phyloP scores from a whole-genome alignment of 2,888 invertebrate genomes.

The Ochlodes sylvanus region DNA sequence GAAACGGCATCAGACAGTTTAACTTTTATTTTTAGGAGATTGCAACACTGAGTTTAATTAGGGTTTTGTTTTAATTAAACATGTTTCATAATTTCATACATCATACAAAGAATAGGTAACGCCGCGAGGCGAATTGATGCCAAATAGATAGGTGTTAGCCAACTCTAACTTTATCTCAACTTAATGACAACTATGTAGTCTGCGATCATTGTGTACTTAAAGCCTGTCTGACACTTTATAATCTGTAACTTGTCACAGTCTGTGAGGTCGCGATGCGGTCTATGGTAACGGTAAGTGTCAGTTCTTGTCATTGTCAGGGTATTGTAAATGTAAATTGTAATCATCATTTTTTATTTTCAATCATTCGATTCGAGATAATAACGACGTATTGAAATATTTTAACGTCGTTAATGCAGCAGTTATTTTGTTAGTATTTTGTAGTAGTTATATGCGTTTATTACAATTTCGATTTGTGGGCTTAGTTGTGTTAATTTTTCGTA shows the following conservation, averaged over 20 bases:
- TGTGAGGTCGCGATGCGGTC: too few relatives aligned
- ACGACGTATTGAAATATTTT: slow-evolving; percentile 1
- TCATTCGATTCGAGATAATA: not conserved
- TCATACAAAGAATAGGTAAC: too few relatives aligned
- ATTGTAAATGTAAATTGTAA: slow-evolving; percentile 7
- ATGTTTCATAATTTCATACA: too few relatives aligned
- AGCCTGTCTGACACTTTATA: too few relatives aligned
- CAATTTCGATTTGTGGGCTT: not conserved
- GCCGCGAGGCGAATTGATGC: too few relatives aligned
- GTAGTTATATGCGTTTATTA: slow-evolving; percentile 5
- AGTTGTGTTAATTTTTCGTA: not conserved
- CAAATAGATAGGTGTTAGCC: too few relatives aligned
- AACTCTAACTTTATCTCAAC: too few relatives aligned
- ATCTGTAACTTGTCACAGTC: not conserved
- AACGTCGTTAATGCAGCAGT: not conserved
- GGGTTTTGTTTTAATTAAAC: too few relatives aligned
- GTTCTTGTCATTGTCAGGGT: not conserved
- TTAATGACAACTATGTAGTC: too few relatives aligned
- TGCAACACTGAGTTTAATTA: too few relatives aligned
- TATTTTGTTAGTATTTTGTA: not conserved
- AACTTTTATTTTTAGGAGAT: too few relatives aligned
- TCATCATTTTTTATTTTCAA: slow-evolving; percentile 4
- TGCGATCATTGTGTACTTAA: not conserved
- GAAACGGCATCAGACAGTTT: too few relatives aligned
- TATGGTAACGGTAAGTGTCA: not conserved